Evolutionary conservation across 2,797 vertebrate species (phyloP).

Genomic region (Semaprochilodus insignis): DNA sequence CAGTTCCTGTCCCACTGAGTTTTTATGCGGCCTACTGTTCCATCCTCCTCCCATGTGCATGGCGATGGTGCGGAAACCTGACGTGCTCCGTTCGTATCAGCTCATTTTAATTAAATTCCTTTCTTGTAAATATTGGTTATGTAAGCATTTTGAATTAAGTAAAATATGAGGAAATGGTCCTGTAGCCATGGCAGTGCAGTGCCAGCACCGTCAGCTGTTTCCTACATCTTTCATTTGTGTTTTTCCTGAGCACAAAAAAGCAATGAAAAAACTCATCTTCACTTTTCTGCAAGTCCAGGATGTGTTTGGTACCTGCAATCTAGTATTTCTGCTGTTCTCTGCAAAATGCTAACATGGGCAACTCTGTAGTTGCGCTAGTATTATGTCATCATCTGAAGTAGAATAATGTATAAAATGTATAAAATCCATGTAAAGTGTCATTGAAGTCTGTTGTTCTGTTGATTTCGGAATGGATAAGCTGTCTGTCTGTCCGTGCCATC

Average conservation of each 20-base stretch:
- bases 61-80: background rate
- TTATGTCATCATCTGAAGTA: too few species aligned
- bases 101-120: conserved; percentile 2
- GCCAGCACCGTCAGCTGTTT: background rate
- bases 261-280: background rate
- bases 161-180: background rate
- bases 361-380: too few species aligned
- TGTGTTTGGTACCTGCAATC: conserved; percentile 1
- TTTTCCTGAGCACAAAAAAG: too few species aligned
- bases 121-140: background rate
- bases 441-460: too few species aligned
- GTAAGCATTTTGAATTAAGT: background rate
- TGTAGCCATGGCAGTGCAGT: too few species aligned
- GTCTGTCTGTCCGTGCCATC: too few species aligned
- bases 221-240: background rate
- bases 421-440: too few species aligned
- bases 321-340: background rate
- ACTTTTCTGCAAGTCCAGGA: background rate
- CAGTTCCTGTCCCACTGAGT: background rate
- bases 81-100: background rate
- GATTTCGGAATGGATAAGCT: too few species aligned
- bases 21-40: background rate
- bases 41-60: background rate
- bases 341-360: background rate
- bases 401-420: too few species aligned